Evolutionary conservation across 2,113 vertebrate genomes (phyloP), one percentile per base, ranked within the genome.

Genomic region (Myotis brandtii): DNA sequence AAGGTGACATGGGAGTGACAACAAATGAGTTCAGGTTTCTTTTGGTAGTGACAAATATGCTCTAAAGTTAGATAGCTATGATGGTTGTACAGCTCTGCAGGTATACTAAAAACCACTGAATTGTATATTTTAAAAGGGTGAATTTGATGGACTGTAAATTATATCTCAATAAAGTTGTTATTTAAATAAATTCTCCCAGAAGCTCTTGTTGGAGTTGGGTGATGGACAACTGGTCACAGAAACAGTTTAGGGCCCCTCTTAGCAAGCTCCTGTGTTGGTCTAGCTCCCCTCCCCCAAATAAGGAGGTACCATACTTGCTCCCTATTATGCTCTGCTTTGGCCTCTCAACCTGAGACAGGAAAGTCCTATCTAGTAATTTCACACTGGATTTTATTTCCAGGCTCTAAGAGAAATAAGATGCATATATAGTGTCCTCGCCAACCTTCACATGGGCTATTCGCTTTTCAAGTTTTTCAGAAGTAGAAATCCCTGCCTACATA

Each of bases 41-140:
- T 89, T 84, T 21, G 4, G 30, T 16, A 25, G 12, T 69, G 56
- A 86, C 48, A 92, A 93, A 69, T 69, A 27, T 30, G 4, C 34
- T 92, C 83, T 82, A 81, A 96, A 70, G 77, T 76, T 70, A 76
- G 37, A 93, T 77, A 30, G 37, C 23, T 77, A 13, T 40, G 32
- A 54, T 72, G 20, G 25, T 50, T 72, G 56, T 5, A 72, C 3
- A 67, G 59, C n/a, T 81, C 43, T 70, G 12, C 59, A n/a, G 90
- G 34, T 69, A 59, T 18, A 73, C 56, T 40, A 17, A 66, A 96
- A 87, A 76, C 1, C 27, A 72, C 9, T 86, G 67, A 79, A 70
- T 37, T 52, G 14, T 76, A 37, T 23, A 70, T 16, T 73, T 94
- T 83, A n/a, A 92, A 82, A 66, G 2, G 9, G 3, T 56, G 3